Base-by-base conservation (phyloP, 1,140 invertebrate genomes). In the Heliconius nattereri region DNA sequence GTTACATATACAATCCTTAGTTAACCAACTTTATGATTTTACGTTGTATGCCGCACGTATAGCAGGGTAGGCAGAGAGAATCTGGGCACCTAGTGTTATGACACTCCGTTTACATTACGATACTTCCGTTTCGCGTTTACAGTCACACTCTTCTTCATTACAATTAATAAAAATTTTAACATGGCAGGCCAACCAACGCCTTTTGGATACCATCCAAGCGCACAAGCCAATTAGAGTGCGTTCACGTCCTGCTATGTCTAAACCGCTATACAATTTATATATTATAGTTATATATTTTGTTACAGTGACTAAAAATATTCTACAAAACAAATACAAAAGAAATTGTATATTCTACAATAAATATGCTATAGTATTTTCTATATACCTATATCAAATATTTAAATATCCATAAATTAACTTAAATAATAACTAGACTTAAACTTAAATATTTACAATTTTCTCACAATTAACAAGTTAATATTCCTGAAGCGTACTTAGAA, bases 401-500 rank as follows among this genome's bases (percentile, higher is more conserved):
- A 23, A 66, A 16, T 29, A 16, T 16, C 23, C 60, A 66, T 29
- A 66, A 60, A n/a, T 66, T 29, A 29, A 66, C 23, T 26, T 66
- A 66, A 66, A 66, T 66, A 66, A 26, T 66, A 3, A 66, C 9
- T 66, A 11, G 29, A 66, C 26, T 32, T 32, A 32, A 32, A 66
- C 23, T 66, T 26, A 16, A 13, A 26, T 66, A 29, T 66, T 66
- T 29, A 66, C 23, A 26, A 9, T 66, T 66, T 26, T 7, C 11
- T 29, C 16, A 66, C 29, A 66, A 66, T 26, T 66, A 66, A 1
- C 11, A 66, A 29, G 23, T 66, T 66, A 13, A 16, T 66, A 66
- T 66, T 66, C 60, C 26, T 66, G n/a, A 66, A 29, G 60, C 23
- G 60, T 66, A 66, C 60, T 66, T 60, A 60, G 23, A 66, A 66